phyloP scores from a whole-genome alignment of 2,113 vertebrate genomes.

The Cryptoleucopteryx plumbea region DNA sequence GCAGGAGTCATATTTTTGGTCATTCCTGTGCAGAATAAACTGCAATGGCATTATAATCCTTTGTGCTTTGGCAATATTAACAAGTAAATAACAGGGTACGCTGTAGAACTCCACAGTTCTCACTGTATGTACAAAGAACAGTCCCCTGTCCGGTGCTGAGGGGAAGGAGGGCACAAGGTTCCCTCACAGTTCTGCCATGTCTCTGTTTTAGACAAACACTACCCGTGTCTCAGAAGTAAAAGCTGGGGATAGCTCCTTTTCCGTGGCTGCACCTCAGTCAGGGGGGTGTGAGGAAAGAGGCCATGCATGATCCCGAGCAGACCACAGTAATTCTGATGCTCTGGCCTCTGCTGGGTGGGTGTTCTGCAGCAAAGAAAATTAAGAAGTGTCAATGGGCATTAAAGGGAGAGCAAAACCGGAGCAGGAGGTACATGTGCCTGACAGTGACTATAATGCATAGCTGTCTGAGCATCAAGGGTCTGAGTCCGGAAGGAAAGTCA shows the following conservation, averaged over 20 bases:
- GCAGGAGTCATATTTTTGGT: neutral
- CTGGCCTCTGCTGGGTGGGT: neutral
- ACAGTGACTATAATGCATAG: neutral
- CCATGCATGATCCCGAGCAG: neutral
- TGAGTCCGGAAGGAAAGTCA: neutral
- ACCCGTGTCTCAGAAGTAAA: neutral
- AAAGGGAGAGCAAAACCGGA: neutral
- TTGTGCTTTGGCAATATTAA: neutral
- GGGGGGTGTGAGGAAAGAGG: neutral
- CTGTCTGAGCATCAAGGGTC: neutral
- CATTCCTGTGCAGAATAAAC: neutral
- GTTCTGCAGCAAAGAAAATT: neutral
- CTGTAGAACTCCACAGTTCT: neutral
- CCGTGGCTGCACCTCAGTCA: fast-evolving
- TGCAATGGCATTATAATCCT: neutral
- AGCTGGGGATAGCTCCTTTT: neutral
- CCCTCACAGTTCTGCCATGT: neutral
- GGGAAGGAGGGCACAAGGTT: neutral
- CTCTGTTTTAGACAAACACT: neutral
- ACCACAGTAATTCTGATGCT: neutral
- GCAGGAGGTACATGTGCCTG: neutral
- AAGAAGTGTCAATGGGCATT: neutral
- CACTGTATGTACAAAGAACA: neutral
- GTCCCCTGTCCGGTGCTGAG: neutral
- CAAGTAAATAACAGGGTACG: neutral